These are phyloP conservation scores for Pipistrellus pygmaeus DNA, from an alignment of 2,797 vertebrate genomes.

Conservation along the genomic window DNA sequence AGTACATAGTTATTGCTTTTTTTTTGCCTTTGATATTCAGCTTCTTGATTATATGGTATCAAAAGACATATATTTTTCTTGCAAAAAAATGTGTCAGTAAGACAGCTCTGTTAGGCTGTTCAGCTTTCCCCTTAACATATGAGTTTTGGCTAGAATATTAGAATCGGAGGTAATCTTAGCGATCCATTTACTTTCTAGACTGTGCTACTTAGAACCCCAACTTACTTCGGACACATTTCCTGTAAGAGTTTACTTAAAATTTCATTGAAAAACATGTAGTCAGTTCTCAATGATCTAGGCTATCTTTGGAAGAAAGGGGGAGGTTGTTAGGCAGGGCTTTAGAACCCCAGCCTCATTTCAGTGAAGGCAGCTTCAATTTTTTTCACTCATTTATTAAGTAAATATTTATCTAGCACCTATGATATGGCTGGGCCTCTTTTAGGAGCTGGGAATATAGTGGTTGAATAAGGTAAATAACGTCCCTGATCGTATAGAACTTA, in stretches of 20 bases:
- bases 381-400: constrained; percentile 12
- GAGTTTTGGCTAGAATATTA: constrained; percentile 50
- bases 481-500: background rate
- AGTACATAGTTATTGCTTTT: background rate
- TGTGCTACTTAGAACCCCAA: background rate
- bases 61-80: background rate
- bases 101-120: background rate
- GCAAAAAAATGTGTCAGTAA: background rate
- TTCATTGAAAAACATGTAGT: background rate
- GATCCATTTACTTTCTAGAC: constrained; percentile 28
- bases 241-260: constrained; percentile 34
- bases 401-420: background rate
- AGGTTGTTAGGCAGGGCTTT: background rate
- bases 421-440: background rate
- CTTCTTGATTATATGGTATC: constrained; percentile 7
- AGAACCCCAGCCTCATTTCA: constrained; percentile 19
- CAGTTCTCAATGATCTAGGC: background rate
- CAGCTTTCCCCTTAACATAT: background rate
- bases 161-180: constrained; percentile 34
- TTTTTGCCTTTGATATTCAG: background rate
- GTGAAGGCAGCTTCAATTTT: background rate
- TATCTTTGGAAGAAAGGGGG: background rate
- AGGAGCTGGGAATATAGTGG: background rate
- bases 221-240: background rate
- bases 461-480: background rate